phyloP scores from a whole-genome alignment of 1,140 invertebrate genomes.

The Scylla paramamosain region DNA sequence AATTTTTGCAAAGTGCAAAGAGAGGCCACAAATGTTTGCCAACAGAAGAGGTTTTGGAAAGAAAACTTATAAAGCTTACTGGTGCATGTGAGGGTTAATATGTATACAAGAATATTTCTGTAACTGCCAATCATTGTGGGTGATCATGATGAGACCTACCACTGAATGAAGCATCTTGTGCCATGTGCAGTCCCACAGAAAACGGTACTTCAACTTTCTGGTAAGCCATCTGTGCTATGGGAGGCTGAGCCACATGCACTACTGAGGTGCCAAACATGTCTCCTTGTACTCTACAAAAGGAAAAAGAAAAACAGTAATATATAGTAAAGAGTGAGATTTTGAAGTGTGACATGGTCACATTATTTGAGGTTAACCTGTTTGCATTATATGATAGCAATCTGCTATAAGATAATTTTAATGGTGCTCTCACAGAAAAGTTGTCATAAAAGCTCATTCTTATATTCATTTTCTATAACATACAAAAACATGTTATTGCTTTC shows the following conservation, averaged over 20 bases:
- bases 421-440: background rate
- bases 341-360: background rate
- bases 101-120: too few species aligned
- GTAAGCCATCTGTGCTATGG: slow-evolving; percentile 50
- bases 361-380: background rate
- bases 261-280: slow-evolving; percentile 61
- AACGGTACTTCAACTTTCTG: slow-evolving; percentile 71
- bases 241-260: slow-evolving; percentile 62
- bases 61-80: too few species aligned
- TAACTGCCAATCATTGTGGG: too few species aligned
- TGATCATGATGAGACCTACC: slow-evolving; percentile 14
- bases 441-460: background rate
- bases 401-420: background rate
- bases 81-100: too few species aligned
- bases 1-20: too few species aligned
- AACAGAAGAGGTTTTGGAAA: background rate
- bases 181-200: slow-evolving; percentile 47
- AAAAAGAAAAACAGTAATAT: background rate
- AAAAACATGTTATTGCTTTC: slow-evolving; percentile 35
- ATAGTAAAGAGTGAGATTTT: background rate
- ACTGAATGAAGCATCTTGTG: slow-evolving; percentile 48
- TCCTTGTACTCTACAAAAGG: slow-evolving; percentile 42
- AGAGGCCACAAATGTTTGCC: too few species aligned
- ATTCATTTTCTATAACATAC: background rate
- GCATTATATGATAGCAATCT: background rate